Evolutionary conservation across 2,888 invertebrate species (phyloP), one percentile per base, ranked within the genome.

Genomic region (Drosophila monieri): DNA sequence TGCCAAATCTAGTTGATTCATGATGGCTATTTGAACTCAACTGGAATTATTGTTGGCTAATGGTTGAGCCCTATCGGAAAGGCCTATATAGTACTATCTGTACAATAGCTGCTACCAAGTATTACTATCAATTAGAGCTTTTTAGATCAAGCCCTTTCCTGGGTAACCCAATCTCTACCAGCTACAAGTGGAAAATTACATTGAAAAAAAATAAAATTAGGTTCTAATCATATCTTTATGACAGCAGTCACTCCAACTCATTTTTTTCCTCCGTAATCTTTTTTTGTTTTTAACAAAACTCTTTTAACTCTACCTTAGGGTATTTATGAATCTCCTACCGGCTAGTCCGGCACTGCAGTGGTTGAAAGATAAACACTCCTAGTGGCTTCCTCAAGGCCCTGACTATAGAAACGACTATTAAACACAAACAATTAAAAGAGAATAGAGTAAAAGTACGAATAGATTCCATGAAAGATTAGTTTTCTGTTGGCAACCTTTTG

Each of bases 291-390:
- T 30, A 21, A 41, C 12, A 9, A n/a, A n/a, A 6, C 14, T 35
- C 32, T n/a, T n/a, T n/a, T n/a, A 32, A 1, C 32, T 32, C 35
- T n/a, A 35, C 6, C 35, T 6, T 2, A 64, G 64, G 9, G 65
- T 18, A 18, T 18, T 18, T 18, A 18, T 18, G 18, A 18, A 18
- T 18, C 18, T 18, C 18, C 18, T 32, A 32, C 12, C 10, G 32
- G 37, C 44, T 41, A 64, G 64, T 25, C 27, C 15, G 43, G 51
- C 35, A 44, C n/a, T 64, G 62, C 62, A 65, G 62, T 32, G 62
- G 14, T 62, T 62, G 9, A 14, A 27, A 47, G 5, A 12, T 23
- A 23, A 23, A 23, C 4, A 23, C 4, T 23, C 0, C 4, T 23
- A 4, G 4, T 23, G 21, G 21, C 30, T 21, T 6, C 51, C 35